These are phyloP conservation scores for Cygnus atratus DNA, from an alignment of 2,113 vertebrate species.

Conservation along the genomic window DNA sequence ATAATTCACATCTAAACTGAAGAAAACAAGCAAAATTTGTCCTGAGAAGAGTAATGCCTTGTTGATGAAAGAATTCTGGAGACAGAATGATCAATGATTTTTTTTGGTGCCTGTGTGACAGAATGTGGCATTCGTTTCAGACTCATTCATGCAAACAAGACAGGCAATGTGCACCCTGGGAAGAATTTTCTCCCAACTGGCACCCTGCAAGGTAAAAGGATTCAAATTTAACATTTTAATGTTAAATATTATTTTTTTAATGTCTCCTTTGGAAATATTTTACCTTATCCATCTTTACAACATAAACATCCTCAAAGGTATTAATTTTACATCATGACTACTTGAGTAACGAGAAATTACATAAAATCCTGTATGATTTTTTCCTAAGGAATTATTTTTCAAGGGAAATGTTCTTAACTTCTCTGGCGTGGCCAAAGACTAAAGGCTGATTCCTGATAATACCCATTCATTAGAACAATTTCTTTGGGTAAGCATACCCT, in stretches of 20 bases:
- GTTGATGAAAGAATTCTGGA: neutral
- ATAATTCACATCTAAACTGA: neutral
- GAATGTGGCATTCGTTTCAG: neutral
- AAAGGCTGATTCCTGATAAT: neutral
- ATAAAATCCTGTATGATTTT: neutral
- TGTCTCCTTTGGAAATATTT: neutral
- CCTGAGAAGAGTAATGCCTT: neutral
- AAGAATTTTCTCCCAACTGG: neutral
- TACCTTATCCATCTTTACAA: neutral
- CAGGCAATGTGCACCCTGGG: rapidly evolving
- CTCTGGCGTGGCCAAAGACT: neutral
- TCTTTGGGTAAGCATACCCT: neutral
- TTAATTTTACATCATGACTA: neutral
- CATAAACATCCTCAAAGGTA: neutral
- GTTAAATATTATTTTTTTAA: neutral
- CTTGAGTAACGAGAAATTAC: neutral
- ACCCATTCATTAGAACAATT: neutral
- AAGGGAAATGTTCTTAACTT: neutral
- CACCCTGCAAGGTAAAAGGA: neutral
- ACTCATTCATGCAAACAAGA: neutral
- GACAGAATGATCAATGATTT: neutral
- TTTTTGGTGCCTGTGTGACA: neutral
- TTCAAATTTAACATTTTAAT: neutral
- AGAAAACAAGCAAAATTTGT: neutral
- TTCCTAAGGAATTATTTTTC: neutral